Percentiles rank a stretch among this genome's conserved stretches.
These are phyloP conservation scores for Lissonota sp. DNA, from an alignment of 2,888 invertebrate species.

Conservation along the genomic window DNA sequence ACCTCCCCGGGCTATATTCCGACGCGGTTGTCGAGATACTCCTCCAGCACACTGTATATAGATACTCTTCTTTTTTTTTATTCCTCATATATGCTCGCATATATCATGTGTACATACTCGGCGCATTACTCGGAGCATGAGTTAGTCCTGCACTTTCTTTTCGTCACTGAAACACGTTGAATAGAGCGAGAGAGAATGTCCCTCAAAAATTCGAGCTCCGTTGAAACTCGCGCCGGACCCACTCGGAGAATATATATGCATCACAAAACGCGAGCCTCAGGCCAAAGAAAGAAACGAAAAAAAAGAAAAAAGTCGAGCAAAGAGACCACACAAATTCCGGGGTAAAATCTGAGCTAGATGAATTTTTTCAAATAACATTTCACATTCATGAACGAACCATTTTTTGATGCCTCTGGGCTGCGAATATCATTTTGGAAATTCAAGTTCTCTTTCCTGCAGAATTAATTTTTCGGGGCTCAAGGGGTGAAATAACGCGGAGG, in stretches of 20 bases:
- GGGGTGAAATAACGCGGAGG: not conserved
- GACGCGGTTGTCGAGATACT: conserved; percentile 46
- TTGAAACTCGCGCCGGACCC: conserved; percentile 6
- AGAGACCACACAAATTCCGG: not conserved
- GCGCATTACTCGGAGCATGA: conserved; percentile 19
- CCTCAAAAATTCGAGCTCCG: conserved; percentile 39
- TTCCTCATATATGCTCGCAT: conserved; percentile 18
- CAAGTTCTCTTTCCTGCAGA: not conserved
- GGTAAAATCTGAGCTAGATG: conserved; percentile 18
- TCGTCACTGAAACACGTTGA: conserved; percentile 20
- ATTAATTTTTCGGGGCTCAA: conserved; percentile 18
- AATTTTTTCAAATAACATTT: conserved; percentile 35
- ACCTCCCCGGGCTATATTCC: conserved; percentile 52
- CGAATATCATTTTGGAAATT: conserved; percentile 4
- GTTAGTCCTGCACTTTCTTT: conserved; percentile 32
- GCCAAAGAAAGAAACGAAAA: not conserved
- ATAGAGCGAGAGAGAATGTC: conserved; percentile 21
- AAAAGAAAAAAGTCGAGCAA: not conserved
- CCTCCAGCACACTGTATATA: conserved; percentile 25
- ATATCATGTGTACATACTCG: not conserved
- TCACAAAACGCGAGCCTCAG: conserved; percentile 1
- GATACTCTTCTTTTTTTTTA: conserved; percentile 1
- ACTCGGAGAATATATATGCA: not conserved
- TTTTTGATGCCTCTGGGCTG: not conserved
- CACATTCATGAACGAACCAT: conserved; percentile 5